Evolutionary conservation across 2,888 invertebrate genomes (phyloP).

Genomic region (Entomobrya proxima): DNA sequence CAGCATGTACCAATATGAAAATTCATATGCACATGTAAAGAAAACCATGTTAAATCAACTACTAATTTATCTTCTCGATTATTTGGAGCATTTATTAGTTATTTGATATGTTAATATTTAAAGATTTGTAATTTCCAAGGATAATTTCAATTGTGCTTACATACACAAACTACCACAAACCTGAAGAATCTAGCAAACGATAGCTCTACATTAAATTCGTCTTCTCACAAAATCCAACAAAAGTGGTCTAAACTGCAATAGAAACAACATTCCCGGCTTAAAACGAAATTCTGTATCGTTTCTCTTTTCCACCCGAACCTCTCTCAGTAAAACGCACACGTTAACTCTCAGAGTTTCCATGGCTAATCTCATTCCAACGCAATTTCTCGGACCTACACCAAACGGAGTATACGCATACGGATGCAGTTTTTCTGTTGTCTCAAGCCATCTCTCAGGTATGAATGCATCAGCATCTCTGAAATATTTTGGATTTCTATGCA

Average conservation of each 20-base stretch:
- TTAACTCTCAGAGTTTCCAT: slow-evolving; percentile 52
- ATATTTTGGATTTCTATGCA: slow-evolving; percentile 57
- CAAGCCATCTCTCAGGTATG: slow-evolving; percentile 54
- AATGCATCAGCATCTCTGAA: slow-evolving; percentile 57
- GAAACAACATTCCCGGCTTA: slow-evolving; percentile 58
- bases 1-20: no score
- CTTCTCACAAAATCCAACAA: slow-evolving; percentile 51
- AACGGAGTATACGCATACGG: slow-evolving; percentile 68
- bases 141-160: no score
- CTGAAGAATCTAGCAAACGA: no score
- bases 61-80: no score
- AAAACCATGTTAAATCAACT: no score
- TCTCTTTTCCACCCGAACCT: slow-evolving; percentile 50
- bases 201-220: no score
- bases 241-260: slow-evolving; percentile 62
- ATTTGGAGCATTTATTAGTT: no score
- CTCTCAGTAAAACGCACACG: slow-evolving; percentile 24
- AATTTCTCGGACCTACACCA: slow-evolving; percentile 68
- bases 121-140: no score
- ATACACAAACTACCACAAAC: no score
- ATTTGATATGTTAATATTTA: no score
- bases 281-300: slow-evolving; percentile 44
- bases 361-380: slow-evolving; percentile 67
- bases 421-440: slow-evolving; percentile 37
- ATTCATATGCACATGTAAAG: no score